Percentiles rank a stretch among this genome's conserved stretches.
Conservation (phyloP, 2,797 vertebrate genomes). For the Sebastes hubbsi region DNA sequence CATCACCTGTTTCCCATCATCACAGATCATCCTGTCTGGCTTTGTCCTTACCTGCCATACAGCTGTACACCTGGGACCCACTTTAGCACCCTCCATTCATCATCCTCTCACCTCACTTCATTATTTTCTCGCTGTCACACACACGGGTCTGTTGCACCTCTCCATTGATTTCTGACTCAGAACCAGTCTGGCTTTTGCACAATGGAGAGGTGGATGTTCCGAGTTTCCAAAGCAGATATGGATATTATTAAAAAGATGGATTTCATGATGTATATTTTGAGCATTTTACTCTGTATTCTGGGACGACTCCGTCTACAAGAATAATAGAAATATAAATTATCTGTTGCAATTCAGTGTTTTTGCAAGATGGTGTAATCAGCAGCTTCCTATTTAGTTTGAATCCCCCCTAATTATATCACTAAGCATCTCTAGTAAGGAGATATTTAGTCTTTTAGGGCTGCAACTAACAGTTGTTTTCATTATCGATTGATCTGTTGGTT, state of each 20-base stretch:
- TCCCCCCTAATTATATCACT: too few relatives aligned
- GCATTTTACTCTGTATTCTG: not conserved
- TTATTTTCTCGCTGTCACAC: constrained; percentile 41
- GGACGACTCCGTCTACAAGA: fast-evolving
- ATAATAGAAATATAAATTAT: not conserved
- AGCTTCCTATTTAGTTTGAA: not conserved
- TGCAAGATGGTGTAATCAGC: not conserved
- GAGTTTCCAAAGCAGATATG: not conserved
- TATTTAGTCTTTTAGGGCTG: not conserved
- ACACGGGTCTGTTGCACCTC: not conserved
- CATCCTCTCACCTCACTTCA: constrained; percentile 53
- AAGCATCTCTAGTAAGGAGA: fast-evolving
- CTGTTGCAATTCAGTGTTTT: not conserved
- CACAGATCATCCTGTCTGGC: constrained; percentile 58
- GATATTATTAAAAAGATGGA: not conserved
- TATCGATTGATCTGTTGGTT: not conserved
- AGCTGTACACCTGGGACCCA: constrained; percentile 61
- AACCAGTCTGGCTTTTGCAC: not conserved
- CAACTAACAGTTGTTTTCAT: too few relatives aligned
- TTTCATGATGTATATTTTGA: not conserved
- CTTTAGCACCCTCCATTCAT: constrained; percentile 45
- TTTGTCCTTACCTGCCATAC: constrained; percentile 55
- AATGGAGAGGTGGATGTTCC: not conserved
- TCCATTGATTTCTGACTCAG: constrained; percentile 13
- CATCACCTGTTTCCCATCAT: constrained; percentile 59